Evolutionary conservation across 2,888 invertebrate species (phyloP), one percentile per base, ranked within the genome.

Genomic region (Aleiodes leptofemur): DNA sequence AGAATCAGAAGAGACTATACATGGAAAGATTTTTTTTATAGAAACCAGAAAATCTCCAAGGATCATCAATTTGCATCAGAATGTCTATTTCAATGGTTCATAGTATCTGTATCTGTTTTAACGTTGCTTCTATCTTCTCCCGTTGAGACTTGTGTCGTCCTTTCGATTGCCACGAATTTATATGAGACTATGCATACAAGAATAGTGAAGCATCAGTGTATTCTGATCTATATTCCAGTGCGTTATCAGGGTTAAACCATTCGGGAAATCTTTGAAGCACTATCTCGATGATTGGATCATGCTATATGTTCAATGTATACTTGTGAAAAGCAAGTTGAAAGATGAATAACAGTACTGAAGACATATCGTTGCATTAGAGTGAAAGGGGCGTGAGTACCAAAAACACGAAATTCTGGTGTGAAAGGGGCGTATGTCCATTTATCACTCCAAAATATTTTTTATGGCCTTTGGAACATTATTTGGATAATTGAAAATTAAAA

Each of bases 31-130:
- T 23, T 23, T 23, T 56, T 70, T 55, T 56, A 70, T 64, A 23
- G 43, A 23, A 48, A 16, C 13, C 13, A 64, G 43, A 16, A 16
- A 64, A 77, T 73, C 73, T 51, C 53, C 31, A 57, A 31, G 76
- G 69, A 73, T 80, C 79, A 79, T 80, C 78, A 76, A 80, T 81
- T 77, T 78, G 64, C 77, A 78, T 77, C 69, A n/a, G 72, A 70
- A 81, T 81, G 77, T 81, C 77, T 78, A 81, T 81, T 77, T 80
- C 81, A 79, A 79, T 78, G 73, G 76, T 38, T 61, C 13, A 53
- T 53, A 55, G 69, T 31, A 56, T n/a, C 68, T 23, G 53, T 50
- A 74, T 70, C 74, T 72, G 76, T 76, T 66, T 31, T 56, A 11
- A n/a, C 14, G 55, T 72, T 59, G 51, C 61, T 43, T 8, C 57